A percentile compares a stretch with the other conserved stretches of the same genome.
phyloP scores from a whole-genome alignment of 2,888 invertebrate species.

The Anagyrus pseudococci region DNA sequence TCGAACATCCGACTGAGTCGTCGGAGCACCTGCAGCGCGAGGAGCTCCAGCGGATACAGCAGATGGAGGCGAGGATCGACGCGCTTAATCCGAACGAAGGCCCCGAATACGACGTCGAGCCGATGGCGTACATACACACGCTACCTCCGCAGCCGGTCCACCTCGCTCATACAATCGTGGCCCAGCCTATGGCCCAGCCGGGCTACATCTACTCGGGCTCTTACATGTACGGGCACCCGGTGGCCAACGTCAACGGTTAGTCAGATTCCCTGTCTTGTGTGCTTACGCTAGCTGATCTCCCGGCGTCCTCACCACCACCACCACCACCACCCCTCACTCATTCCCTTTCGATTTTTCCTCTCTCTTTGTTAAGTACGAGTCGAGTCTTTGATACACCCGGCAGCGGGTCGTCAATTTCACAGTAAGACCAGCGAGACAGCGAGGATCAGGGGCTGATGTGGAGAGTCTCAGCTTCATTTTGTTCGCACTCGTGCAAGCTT shows the following conservation, averaged over 20 bases:
- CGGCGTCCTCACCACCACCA: background rate
- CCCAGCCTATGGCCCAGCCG: conserved; percentile 47
- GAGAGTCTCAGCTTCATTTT: too few relatives aligned
- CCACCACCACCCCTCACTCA: background rate
- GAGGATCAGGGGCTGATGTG: too few relatives aligned
- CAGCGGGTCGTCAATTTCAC: conserved; percentile 2
- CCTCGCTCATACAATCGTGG: conserved; percentile 49
- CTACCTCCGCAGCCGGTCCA: conserved; percentile 49
- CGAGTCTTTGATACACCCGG: conserved; percentile 4
- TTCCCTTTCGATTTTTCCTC: background rate
- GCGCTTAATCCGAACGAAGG: background rate
- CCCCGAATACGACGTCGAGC: conserved; percentile 9
- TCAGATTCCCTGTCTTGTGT: background rate
- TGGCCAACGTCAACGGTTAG: conserved; percentile 64
- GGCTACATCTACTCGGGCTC: conserved; percentile 64
- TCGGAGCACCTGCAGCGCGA: background rate
- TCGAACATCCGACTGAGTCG: background rate
- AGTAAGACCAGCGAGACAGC: conserved; percentile 16
- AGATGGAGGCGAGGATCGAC: background rate
- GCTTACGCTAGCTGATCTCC: background rate
- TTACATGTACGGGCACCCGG: conserved; percentile 64
- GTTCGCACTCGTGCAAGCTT: background rate
- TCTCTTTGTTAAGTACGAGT: background rate
- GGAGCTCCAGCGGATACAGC: background rate
- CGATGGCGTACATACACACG: conserved; percentile 41